Evolutionary conservation across 2,888 invertebrate genomes (phyloP).

Genomic region (Camptogramma bilineatum): DNA sequence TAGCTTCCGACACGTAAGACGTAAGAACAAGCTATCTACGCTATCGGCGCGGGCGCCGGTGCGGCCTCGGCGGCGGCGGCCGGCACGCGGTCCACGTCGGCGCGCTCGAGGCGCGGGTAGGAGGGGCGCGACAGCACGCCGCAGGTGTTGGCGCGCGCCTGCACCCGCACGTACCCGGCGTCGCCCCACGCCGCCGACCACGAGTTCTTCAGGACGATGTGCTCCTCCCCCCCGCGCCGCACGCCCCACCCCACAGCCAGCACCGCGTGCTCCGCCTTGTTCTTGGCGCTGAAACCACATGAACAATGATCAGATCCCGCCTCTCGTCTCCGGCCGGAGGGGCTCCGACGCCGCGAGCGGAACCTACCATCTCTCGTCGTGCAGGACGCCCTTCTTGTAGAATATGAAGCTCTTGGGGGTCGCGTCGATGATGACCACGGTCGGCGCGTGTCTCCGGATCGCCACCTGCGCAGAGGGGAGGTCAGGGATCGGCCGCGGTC

Average conservation of each 20-base stretch:
- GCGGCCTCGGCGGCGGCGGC: constrained; percentile 28
- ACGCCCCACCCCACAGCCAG: constrained; percentile 74
- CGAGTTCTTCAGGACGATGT: constrained; percentile 75
- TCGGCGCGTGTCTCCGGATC: constrained; percentile 66
- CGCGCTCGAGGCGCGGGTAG: constrained; percentile 60
- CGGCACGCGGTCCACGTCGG: constrained; percentile 57
- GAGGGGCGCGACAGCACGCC: constrained; percentile 67
- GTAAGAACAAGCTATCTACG: too few species aligned
- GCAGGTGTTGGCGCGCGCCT: constrained; percentile 69
- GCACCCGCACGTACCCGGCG: constrained; percentile 65
- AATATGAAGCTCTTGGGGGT: constrained; percentile 56
- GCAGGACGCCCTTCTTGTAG: constrained; percentile 64
- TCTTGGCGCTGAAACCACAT: constrained; percentile 55
- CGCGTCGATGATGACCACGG: constrained; percentile 70
- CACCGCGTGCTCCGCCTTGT: constrained; percentile 63
- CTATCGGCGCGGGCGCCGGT: not conserved
- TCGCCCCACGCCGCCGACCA: constrained; percentile 70
- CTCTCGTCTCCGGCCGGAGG: constrained; percentile 60
- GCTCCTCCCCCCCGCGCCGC: constrained; percentile 57
- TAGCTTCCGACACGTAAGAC: too few species aligned
- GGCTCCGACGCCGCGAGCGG: not conserved
- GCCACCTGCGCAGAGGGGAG: constrained; percentile 59
- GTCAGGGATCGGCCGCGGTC: not conserved
- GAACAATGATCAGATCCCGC: constrained; percentile 11
- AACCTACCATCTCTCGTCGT: constrained; percentile 69